Evolutionary conservation across 2,888 invertebrate species (phyloP).

Genomic region (Eilema depressum): DNA sequence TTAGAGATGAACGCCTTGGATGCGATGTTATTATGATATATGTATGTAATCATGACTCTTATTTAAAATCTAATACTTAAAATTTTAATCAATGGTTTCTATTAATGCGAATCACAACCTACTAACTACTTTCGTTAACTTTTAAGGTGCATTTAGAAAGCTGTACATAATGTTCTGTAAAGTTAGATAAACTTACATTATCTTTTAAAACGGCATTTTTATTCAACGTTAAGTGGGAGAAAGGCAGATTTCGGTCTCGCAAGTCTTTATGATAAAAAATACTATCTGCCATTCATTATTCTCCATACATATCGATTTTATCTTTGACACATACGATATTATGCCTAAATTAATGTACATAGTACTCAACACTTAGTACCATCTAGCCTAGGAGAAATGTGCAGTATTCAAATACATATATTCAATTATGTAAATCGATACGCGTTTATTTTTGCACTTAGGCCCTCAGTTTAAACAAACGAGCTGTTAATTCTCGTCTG

Average conservation of each 20-base stretch:
- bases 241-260: not conserved
- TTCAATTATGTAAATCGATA: constrained; percentile 49
- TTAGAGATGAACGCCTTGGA: no score
- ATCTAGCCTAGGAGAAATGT: constrained; percentile 40
- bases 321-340: not conserved
- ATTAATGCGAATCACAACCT: no score
- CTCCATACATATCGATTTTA: not conserved
- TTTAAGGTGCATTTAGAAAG: no score
- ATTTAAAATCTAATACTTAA: no score
- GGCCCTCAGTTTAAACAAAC: constrained; percentile 38
- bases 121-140: no score
- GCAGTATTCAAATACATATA: constrained; percentile 47
- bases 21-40: not conserved
- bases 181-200: no score
- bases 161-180: no score
- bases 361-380: constrained; percentile 33
- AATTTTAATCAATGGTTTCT: no score
- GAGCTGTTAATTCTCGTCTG: constrained; percentile 39
- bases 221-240: not conserved
- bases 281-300: not conserved
- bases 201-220: no score
- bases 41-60: not conserved
- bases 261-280: not conserved
- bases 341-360: not conserved
- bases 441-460: constrained; percentile 43